Evolutionary conservation across 2,113 vertebrate species (phyloP).

Genomic region (human (Homo sapiens)): DNA sequence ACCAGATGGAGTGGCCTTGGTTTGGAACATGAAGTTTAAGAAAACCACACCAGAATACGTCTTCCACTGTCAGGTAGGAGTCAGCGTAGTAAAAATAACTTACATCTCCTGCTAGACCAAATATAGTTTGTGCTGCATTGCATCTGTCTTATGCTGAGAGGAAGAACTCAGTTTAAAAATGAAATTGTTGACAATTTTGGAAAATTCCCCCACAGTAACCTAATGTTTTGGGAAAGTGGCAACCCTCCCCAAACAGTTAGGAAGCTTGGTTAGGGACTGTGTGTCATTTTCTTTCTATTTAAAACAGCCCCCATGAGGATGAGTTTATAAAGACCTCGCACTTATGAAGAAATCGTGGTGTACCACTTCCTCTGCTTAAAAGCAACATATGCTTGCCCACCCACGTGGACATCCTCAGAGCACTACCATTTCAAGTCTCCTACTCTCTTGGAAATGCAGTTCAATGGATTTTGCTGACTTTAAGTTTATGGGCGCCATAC

Average conservation of each 20-base stretch:
- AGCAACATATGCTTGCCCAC: slow-evolving; percentile 90
- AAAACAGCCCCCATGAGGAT: slow-evolving; percentile 82
- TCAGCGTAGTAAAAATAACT: slow-evolving; percentile 57
- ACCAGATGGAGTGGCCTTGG: slow-evolving; percentile 95
- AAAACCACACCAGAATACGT: slow-evolving; percentile 97
- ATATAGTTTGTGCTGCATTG: slow-evolving; percentile 23
- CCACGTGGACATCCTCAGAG: slow-evolving; percentile 82
- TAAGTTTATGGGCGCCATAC: not conserved
- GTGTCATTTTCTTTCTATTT: slow-evolving; percentile 86
- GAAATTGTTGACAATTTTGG: slow-evolving; percentile 74
- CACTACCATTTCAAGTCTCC: slow-evolving; percentile 62
- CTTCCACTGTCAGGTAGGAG: slow-evolving; percentile 97
- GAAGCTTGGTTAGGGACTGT: slow-evolving; percentile 75
- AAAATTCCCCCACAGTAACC: slow-evolving; percentile 76
- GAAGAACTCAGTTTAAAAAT: slow-evolving; percentile 76
- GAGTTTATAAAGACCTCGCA: slow-evolving; percentile 88
- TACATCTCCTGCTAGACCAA: slow-evolving; percentile 38
- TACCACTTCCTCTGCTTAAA: slow-evolving; percentile 91
- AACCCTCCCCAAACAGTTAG: slow-evolving; percentile 75
- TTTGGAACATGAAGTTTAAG: slow-evolving; percentile 99
- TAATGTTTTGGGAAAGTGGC: slow-evolving; percentile 80
- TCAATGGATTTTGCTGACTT: not conserved
- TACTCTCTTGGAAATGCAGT: slow-evolving; percentile 1
- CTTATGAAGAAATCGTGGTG: slow-evolving; percentile 90
- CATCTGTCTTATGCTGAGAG: slow-evolving; percentile 64